Conservation (phyloP, 2,888 invertebrate species). For the Geotrupes spiniger region DNA sequence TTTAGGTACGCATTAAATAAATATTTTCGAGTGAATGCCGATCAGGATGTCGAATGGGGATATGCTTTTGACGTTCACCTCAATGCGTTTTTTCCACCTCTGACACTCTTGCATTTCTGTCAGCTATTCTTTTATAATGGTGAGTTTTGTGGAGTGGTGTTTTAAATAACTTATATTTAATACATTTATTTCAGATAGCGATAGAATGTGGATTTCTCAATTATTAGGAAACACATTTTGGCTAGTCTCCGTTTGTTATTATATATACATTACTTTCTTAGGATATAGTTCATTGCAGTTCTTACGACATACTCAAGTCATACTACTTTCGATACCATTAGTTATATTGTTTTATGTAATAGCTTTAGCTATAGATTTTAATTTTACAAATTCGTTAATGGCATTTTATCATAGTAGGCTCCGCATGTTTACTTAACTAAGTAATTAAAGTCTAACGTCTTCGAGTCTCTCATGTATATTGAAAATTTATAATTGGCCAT, state of each 20-base stretch:
- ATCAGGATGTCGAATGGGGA: conserved; percentile 94
- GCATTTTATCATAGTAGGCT: conserved; percentile 62
- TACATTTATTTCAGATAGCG: conserved; percentile 8
- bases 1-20: conserved; percentile 79
- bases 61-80: conserved; percentile 98
- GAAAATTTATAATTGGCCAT: too few relatives aligned
- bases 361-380: conserved; percentile 75
- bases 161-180: conserved; percentile 29
- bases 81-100: conserved; percentile 97
- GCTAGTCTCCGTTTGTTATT: conserved; percentile 87
- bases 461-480: too few relatives aligned
- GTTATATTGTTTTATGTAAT: conserved; percentile 74
- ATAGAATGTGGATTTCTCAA: too few relatives aligned
- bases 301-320: conserved; percentile 78
- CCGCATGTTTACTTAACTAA: background rate
- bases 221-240: conserved; percentile 93
- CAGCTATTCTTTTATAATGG: conserved; percentile 86
- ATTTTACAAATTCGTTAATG: conserved; percentile 79
- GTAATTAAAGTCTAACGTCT: conserved; percentile 6
- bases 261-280: conserved; percentile 94
- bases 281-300: conserved; percentile 92
- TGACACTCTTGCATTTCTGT: conserved; percentile 89
- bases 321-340: conserved; percentile 80
- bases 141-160: conserved; percentile 45
- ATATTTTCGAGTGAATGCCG: conserved; percentile 67